Evolutionary conservation across 2,797 vertebrate genomes (phyloP).

Genomic region (Pristis pectinata): DNA sequence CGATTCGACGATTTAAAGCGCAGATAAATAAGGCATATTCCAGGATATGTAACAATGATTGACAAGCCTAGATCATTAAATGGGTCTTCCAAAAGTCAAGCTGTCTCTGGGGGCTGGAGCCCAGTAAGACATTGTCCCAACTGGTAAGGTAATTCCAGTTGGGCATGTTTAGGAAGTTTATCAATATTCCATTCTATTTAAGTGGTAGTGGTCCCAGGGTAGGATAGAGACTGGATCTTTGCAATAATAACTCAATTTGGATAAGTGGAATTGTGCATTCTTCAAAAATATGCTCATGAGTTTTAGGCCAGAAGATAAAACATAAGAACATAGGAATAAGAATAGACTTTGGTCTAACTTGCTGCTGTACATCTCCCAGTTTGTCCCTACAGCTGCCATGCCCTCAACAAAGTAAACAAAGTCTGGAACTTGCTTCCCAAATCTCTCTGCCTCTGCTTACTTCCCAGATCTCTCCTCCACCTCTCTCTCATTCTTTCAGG

Average conservation of each 20-base stretch:
- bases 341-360: no score
- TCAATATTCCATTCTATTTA: neutral
- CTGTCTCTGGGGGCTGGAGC: no score
- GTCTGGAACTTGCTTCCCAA: neutral
- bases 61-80: no score
- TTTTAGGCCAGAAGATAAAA: neutral
- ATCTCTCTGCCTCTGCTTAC: neutral
- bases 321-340: no score
- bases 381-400: neutral
- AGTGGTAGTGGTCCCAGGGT: neutral
- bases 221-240: neutral
- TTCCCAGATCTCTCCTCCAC: neutral
- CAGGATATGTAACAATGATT: no score
- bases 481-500: neutral
- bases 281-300: neutral
- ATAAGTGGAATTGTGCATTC: neutral
- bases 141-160: neutral
- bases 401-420: neutral
- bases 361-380: neutral
- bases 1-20: no score
- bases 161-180: neutral
- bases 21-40: no score
- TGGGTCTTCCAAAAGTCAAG: no score
- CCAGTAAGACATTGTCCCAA: no score
- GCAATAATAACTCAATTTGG: neutral